Conservation (phyloP, 2,797 vertebrate genomes). For the Pempheris klunzingeri region DNA sequence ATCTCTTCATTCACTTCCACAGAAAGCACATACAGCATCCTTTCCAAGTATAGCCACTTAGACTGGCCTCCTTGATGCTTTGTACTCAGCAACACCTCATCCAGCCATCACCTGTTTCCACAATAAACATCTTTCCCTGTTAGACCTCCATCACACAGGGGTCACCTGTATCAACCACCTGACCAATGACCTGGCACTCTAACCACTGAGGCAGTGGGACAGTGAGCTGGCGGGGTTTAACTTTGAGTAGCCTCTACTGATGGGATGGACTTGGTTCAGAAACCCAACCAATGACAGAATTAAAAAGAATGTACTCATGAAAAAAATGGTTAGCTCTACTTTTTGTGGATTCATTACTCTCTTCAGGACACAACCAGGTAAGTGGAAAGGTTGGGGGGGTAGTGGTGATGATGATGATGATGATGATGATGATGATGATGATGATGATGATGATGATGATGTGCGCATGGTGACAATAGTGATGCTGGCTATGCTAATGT, state of each 20-base stretch:
- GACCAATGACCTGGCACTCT: conserved; percentile 84
- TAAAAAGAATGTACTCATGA: background rate
- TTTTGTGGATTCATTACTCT: conserved; percentile 22
- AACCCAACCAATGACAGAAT: conserved; percentile 70
- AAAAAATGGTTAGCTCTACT: background rate
- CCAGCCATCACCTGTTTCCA: conserved; percentile 14
- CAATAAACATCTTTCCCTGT: conserved; percentile 7
- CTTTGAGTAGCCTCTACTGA: conserved; percentile 90
- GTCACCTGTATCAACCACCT: conserved; percentile 47
- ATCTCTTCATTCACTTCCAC: conserved; percentile 16
- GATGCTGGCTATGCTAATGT: conserved; percentile 29
- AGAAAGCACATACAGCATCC: conserved; percentile 1
- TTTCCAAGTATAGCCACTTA: conserved; percentile 18
- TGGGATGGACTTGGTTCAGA: conserved; percentile 94
- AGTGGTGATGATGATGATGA: conserved; percentile 20
- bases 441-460: too few species aligned
- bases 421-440: conserved; percentile 13
- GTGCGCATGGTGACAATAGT: too few species aligned
- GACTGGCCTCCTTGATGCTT: background rate
- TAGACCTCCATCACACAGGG: conserved; percentile 22
- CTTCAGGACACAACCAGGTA: conserved; percentile 72
- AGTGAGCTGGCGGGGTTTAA: conserved; percentile 87
- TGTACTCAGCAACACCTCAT: conserved; percentile 15
- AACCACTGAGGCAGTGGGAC: conserved; percentile 91
- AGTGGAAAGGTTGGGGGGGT: conserved; percentile 56